A percentile compares a stretch with the other conserved stretches of the same genome.
These are phyloP conservation scores for Cryptosula pallasiana DNA, from an alignment of 2,888 invertebrate species.

Conservation along the genomic window DNA sequence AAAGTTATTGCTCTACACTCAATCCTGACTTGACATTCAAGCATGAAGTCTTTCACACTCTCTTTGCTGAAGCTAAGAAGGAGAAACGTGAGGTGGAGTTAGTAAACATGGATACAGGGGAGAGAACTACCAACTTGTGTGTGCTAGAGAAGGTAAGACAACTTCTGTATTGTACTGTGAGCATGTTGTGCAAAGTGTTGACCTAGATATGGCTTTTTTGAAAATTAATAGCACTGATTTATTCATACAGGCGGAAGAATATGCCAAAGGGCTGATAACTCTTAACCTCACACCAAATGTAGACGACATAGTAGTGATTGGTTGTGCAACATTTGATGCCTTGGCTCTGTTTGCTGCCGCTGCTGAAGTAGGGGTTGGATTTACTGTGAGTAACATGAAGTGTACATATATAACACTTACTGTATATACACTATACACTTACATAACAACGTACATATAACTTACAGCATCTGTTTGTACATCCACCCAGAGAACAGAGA, in stretches of 20 bases:
- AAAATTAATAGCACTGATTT: too few species aligned
- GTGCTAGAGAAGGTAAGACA: not conserved
- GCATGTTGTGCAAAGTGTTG: too few species aligned
- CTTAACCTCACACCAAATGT: not conserved
- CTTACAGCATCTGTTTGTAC: not conserved
- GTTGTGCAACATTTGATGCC: not conserved
- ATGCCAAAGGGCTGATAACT: constrained; percentile 1
- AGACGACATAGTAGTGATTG: not conserved
- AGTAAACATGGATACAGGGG: not conserved
- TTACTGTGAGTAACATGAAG: constrained; percentile 17
- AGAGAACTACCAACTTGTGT: not conserved
- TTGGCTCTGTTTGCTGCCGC: constrained; percentile 11
- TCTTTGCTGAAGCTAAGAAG: not conserved
- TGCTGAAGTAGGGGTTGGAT: not conserved
- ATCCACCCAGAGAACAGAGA: not conserved
- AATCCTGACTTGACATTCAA: not conserved
- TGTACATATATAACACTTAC: too few species aligned
- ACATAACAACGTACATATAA: too few species aligned
- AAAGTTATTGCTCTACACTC: not conserved
- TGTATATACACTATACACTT: too few species aligned
- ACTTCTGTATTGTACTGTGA: too few species aligned
- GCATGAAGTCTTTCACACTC: not conserved
- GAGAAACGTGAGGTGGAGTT: not conserved
- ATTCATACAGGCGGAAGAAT: constrained; percentile 1
- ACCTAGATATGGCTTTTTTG: too few species aligned